Evolutionary conservation across 2,113 vertebrate genomes (phyloP).

Genomic region (Arothron firmamentum): DNA sequence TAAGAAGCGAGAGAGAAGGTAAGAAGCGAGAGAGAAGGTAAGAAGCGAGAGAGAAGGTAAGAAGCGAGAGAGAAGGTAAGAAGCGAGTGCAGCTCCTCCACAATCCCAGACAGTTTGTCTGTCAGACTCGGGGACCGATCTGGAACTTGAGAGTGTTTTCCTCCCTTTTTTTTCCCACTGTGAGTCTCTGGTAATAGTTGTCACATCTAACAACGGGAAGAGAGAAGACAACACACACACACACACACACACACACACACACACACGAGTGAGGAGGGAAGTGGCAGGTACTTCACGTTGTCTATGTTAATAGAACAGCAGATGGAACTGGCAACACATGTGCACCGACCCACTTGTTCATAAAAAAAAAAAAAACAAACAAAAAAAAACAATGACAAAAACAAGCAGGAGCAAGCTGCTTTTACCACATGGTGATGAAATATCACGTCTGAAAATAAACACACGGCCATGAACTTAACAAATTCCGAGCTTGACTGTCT

Average conservation of each 20-base stretch:
- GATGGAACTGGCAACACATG: conserved; percentile 64
- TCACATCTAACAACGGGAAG: conserved; percentile 59
- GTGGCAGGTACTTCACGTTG: conserved; percentile 68
- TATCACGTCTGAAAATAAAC: conserved; percentile 55
- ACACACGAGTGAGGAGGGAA: conserved; percentile 47
- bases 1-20: conserved; percentile 21
- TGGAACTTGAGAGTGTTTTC: conserved; percentile 45
- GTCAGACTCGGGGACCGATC: conserved; percentile 46
- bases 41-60: no score
- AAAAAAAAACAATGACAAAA: conserved; percentile 1
- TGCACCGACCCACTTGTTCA: conserved; percentile 51
- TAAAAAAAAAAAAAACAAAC: conserved; percentile 35
- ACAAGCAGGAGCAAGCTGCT: conserved; percentile 49
- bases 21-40: no score
- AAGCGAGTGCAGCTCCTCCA: conserved; percentile 20
- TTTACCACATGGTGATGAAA: conserved; percentile 49
- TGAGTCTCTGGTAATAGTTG: conserved; percentile 52
- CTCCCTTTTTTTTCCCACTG: conserved; percentile 29
- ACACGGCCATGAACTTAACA: conserved; percentile 13
- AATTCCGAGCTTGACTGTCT: conserved; percentile 30
- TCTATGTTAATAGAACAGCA: conserved; percentile 60
- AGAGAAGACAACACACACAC: conserved; percentile 48
- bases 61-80: conserved; percentile 26
- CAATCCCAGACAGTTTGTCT: conserved; percentile 50
- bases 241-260: conserved; percentile 28